These are phyloP conservation scores for Leptopilina drosophilae DNA, from an alignment of 2,888 invertebrate species.

Conservation along the genomic window DNA sequence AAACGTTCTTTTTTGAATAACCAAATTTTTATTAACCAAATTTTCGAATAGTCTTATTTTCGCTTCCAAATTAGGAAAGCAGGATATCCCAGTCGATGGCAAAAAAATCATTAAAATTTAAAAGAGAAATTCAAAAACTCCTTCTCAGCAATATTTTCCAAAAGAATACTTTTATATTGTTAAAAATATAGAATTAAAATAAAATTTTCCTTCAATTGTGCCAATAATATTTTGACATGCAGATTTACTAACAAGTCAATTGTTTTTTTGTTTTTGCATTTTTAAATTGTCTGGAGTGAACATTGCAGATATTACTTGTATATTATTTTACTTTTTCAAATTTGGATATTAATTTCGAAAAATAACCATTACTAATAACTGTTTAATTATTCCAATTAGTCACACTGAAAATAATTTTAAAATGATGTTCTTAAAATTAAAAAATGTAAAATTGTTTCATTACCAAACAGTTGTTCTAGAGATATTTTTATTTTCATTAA, in stretches of 20 bases:
- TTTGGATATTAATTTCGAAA: not conserved
- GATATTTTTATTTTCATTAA: no score
- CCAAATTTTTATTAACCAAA: not conserved
- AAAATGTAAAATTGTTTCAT: no score
- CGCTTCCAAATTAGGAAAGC: conserved; percentile 5
- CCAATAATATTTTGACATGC: conserved; percentile 11
- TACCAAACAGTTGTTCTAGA: no score
- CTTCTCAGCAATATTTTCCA: not conserved
- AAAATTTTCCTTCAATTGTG: not conserved
- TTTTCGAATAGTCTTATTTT: not conserved
- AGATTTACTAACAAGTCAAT: conserved; percentile 42
- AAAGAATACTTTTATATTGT: not conserved
- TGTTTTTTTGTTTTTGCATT: conserved; percentile 49
- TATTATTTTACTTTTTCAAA: not conserved
- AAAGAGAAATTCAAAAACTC: not conserved
- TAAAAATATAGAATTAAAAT: conserved; percentile 24
- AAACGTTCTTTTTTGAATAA: not conserved
- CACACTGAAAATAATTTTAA: no score
- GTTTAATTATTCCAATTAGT: no score
- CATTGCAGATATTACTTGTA: not conserved
- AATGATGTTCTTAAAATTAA: no score
- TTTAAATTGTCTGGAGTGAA: not conserved
- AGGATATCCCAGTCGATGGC: not conserved
- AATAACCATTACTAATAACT: no score
- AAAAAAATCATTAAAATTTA: conserved; percentile 19